A percentile compares a stretch with the other conserved stretches of the same genome.
Evolutionary conservation across 2,888 invertebrate genomes (phyloP).

Genomic region (Stenodera caucasica): DNA sequence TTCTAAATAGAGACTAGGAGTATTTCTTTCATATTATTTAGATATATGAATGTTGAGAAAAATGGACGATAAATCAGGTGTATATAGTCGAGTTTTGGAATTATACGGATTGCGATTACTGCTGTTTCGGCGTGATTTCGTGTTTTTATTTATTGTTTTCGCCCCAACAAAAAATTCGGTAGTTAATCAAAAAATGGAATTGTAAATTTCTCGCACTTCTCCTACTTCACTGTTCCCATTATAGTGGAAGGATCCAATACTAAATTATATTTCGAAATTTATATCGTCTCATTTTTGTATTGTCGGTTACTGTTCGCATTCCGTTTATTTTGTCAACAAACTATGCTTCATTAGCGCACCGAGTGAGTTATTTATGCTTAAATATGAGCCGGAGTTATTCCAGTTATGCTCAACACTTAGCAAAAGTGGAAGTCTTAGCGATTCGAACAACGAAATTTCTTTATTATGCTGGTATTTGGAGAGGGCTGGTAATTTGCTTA

Average conservation of each 20-base stretch:
- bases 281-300: no score
- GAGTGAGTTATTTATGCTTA: conserved; percentile 2
- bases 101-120: background rate
- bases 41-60: background rate
- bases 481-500: background rate
- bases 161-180: background rate
- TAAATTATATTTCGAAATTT: background rate
- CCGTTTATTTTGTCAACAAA: conserved; percentile 3
- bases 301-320: background rate
- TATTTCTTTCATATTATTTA: conserved; percentile 25
- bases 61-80: background rate
- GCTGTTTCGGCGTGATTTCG: background rate
- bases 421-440: background rate
- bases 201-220: background rate
- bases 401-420: background rate
- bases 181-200: background rate
- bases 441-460: background rate
- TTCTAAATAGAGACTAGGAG: conserved; percentile 34
- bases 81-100: background rate
- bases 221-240: background rate
- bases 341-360: conserved; percentile 7
- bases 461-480: background rate
- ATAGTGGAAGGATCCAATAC: background rate
- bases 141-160: background rate
- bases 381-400: background rate